Percentiles rank a stretch among this genome's conserved stretches.
Evolutionary conservation across 2,797 vertebrate species (phyloP).

Genomic region (Anguilla pacifica): DNA sequence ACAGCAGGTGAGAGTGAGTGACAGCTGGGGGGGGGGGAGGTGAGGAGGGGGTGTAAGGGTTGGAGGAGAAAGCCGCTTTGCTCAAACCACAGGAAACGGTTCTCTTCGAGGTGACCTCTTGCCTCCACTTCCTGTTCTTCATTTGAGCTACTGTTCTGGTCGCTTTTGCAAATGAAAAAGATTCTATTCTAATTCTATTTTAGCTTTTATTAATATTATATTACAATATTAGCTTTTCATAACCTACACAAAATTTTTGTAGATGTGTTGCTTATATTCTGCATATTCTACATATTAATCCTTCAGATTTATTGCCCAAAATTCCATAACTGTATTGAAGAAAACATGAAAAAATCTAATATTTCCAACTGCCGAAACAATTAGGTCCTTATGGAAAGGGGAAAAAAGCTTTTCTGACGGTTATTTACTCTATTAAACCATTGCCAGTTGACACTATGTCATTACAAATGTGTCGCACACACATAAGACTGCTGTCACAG

Average conservation of each 20-base stretch:
- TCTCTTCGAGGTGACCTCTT: conserved; percentile 23
- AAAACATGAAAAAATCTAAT: background rate
- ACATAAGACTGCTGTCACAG: background rate
- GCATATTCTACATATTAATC: background rate
- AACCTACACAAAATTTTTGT: background rate
- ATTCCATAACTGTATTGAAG: background rate
- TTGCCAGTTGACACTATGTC: background rate
- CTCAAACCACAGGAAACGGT: background rate
- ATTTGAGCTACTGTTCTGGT: conserved; percentile 10
- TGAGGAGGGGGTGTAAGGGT: background rate
- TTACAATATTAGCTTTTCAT: background rate
- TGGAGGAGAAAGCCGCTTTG: conserved; percentile 5
- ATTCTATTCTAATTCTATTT: background rate
- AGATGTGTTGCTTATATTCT: background rate
- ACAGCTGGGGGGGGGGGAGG: conserved; percentile 13
- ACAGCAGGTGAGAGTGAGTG: conserved; percentile 25
- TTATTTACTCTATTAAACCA: background rate
- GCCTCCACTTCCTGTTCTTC: background rate
- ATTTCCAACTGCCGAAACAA: background rate
- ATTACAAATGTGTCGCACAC: background rate
- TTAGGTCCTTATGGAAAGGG: background rate
- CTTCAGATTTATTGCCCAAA: background rate
- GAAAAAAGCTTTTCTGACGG: background rate
- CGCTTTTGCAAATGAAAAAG: conserved; percentile 21
- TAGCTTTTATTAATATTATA: background rate